Evolutionary conservation across 1,140 invertebrate genomes (phyloP).

Genomic region (Branchinecta lynchi): DNA sequence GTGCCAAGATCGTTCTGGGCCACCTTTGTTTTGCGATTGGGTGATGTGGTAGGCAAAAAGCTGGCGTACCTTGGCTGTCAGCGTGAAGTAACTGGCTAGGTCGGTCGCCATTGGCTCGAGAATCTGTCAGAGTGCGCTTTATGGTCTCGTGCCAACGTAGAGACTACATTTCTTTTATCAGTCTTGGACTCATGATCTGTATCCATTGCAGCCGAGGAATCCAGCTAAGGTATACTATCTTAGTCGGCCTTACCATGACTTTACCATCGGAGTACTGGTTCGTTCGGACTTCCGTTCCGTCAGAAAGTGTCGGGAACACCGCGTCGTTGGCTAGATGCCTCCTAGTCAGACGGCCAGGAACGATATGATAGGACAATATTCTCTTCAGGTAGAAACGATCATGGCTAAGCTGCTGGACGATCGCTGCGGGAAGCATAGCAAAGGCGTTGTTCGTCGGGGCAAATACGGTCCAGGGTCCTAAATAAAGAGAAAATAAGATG

Average conservation of each 20-base stretch:
- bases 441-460: constrained; percentile 32
- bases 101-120: no score
- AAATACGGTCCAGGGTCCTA: constrained; percentile 32
- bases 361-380: constrained; percentile 32
- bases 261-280: constrained; percentile 20
- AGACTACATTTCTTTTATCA: no score
- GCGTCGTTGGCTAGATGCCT: constrained; percentile 18
- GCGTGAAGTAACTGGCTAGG: no score
- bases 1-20: no score
- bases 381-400: constrained; percentile 25
- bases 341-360: constrained; percentile 25
- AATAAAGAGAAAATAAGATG: not conserved
- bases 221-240: constrained; percentile 15
- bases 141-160: no score
- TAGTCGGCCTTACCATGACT: constrained; percentile 24
- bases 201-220: constrained; percentile 24
- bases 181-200: no score
- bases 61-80: no score
- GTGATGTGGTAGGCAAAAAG: no score
- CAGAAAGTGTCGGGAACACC: constrained; percentile 23
- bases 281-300: constrained; percentile 18
- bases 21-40: no score
- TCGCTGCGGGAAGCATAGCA: constrained; percentile 25
- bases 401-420: constrained; percentile 24
- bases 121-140: no score